Evolutionary conservation across 2,113 vertebrate species (phyloP).

Genomic region (Camelus dromedarius): DNA sequence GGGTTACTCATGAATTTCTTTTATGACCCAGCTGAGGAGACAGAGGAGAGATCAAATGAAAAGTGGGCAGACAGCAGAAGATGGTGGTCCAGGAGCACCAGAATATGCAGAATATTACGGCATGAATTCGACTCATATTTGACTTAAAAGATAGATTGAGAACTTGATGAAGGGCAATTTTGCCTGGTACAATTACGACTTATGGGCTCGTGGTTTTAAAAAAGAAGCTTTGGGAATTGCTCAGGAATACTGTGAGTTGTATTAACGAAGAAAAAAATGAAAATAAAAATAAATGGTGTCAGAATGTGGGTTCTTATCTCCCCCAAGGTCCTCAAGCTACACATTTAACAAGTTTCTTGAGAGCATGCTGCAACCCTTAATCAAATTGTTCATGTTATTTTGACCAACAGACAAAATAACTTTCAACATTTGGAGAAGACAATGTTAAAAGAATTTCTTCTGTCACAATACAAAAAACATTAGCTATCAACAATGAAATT

Average conservation of each 20-base stretch:
- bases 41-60: conserved; percentile 20
- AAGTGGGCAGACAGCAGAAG: neutral
- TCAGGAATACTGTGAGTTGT: neutral
- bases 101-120: neutral
- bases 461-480: neutral
- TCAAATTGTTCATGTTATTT: neutral
- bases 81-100: neutral
- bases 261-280: neutral
- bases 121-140: neutral
- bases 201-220: neutral
- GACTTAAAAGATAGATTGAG: conserved; percentile 16
- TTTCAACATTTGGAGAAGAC: neutral
- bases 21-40: conserved; percentile 20
- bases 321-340: neutral
- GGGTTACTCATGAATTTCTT: conserved; percentile 53
- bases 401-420: neutral
- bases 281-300: neutral
- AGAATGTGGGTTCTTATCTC: neutral
- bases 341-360: neutral
- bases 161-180: conserved; percentile 25
- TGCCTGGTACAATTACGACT: neutral
- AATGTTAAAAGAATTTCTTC: neutral
- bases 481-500: neutral
- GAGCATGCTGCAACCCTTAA: neutral
- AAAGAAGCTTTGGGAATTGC: neutral